Conservation (phyloP, 1,140 invertebrate genomes). For the Aphaenogaster rudis region DNA sequence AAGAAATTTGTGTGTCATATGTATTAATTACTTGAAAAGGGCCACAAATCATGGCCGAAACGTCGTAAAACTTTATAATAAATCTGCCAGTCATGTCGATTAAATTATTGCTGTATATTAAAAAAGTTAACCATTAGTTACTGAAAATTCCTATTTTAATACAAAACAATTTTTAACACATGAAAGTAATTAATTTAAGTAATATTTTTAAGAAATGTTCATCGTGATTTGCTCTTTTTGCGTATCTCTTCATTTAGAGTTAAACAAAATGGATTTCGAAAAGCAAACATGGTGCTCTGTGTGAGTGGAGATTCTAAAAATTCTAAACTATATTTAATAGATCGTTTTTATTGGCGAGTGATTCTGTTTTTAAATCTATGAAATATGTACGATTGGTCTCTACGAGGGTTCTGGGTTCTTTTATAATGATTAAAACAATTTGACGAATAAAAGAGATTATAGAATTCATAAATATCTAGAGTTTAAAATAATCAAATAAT, state of each 20-base stretch:
- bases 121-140: not conserved
- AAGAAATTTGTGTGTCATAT: too few relatives aligned
- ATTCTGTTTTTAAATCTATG: not conserved
- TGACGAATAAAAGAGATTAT: not conserved
- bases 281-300: not conserved
- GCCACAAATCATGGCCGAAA: too few relatives aligned
- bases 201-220: not conserved
- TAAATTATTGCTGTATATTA: not conserved
- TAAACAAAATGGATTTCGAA: not conserved
- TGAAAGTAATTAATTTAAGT: not conserved
- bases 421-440: conserved; percentile 2
- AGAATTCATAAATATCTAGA: not conserved
- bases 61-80: too few relatives aligned
- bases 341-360: not conserved
- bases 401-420: not conserved
- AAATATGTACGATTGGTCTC: not conserved
- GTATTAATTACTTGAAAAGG: too few relatives aligned
- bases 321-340: not conserved
- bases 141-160: not conserved
- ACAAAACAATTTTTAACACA: not conserved
- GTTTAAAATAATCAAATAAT: not conserved
- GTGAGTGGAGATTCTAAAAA: not conserved
- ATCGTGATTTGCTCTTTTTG: not conserved
- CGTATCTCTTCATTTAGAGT: not conserved
- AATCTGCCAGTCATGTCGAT: too few relatives aligned